phyloP scores from a whole-genome alignment of 1,140 invertebrate genomes.

The Cherax destructor region DNA sequence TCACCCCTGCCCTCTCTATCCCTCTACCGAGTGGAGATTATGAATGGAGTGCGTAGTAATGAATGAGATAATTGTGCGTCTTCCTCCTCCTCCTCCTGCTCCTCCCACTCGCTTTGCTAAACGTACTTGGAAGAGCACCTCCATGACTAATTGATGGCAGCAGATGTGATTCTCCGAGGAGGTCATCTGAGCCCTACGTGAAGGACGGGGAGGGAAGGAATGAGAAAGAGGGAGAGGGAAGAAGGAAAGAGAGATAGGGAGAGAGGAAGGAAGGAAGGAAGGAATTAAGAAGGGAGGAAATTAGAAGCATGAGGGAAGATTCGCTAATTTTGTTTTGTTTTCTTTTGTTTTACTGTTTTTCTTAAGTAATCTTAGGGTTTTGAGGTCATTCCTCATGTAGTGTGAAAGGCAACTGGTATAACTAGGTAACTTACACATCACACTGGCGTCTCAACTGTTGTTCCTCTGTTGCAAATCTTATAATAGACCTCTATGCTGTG shows the following conservation, averaged over 20 bases:
- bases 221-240: slow-evolving; percentile 2
- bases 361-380: too few relatives aligned
- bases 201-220: neutral
- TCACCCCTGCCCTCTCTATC: neutral
- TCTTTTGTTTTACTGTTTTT: too few relatives aligned
- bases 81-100: neutral
- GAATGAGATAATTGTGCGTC: neutral
- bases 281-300: neutral
- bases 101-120: too few relatives aligned
- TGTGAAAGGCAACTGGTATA: too few relatives aligned
- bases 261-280: neutral
- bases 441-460: too few relatives aligned
- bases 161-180: neutral
- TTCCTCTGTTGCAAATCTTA: too few relatives aligned
- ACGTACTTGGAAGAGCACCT: neutral
- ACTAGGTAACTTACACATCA: too few relatives aligned
- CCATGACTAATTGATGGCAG: neutral
- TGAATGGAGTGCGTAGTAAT: neutral
- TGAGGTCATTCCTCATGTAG: too few relatives aligned
- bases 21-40: neutral
- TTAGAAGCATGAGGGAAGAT: neutral
- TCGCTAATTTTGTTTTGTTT: too few relatives aligned
- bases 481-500: too few relatives aligned
- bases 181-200: neutral
- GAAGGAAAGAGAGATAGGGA: neutral